Percentiles rank a stretch among this genome's conserved stretches.
phyloP scores from a whole-genome alignment of 2,797 vertebrate genomes.

The Phalloptychus januarius region DNA sequence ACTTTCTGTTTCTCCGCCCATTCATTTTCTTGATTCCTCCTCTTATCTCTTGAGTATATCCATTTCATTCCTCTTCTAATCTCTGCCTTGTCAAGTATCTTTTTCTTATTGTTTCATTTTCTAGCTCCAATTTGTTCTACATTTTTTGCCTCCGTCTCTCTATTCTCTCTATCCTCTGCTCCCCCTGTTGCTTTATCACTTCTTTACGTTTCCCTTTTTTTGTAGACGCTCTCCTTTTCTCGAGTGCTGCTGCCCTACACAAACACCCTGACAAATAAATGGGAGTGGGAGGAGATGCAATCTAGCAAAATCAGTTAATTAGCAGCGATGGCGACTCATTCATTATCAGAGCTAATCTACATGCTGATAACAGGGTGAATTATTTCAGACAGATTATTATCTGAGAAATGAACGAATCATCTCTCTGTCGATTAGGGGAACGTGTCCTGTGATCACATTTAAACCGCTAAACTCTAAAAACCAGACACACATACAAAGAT shows the following conservation, averaged over 20 bases:
- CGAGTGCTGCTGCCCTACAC: neutral
- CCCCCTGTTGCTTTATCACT: neutral
- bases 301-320: constrained; percentile 44
- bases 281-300: neutral
- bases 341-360: constrained; percentile 41
- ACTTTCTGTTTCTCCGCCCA: neutral
- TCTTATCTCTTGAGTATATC: neutral
- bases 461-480: neutral
- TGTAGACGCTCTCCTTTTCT: too few species aligned
- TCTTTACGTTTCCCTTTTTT: neutral
- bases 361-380: constrained; percentile 31
- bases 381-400: constrained; percentile 27
- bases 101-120: neutral
- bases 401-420: constrained; percentile 3
- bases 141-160: too few species aligned
- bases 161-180: neutral
- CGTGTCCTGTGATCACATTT: neutral
- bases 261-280: constrained; percentile 1
- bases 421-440: neutral
- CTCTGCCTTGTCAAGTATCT: neutral
- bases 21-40: neutral
- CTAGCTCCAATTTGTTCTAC: neutral
- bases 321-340: constrained; percentile 41
- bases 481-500: too few species aligned
- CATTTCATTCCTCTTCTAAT: neutral